Conservation (phyloP, 2,113 vertebrate species). For the Dolichallabes microphthalmus region DNA sequence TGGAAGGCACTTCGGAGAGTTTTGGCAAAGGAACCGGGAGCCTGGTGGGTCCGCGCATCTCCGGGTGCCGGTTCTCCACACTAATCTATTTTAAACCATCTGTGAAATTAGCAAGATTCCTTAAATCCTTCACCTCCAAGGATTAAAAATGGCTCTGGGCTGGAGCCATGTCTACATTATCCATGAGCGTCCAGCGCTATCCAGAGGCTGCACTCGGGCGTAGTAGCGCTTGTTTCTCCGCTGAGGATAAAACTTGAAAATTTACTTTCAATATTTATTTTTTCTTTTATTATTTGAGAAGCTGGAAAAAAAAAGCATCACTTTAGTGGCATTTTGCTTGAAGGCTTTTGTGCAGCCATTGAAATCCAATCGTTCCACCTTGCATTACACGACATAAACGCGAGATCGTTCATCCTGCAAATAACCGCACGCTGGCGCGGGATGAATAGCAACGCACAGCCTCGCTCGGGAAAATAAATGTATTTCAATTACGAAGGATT, state of each 20-base stretch:
- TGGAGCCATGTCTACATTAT: constrained; percentile 64
- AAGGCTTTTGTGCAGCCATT: constrained; percentile 36
- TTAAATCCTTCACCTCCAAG: constrained; percentile 83
- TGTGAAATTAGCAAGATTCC: constrained; percentile 85
- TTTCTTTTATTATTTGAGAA: constrained; percentile 8
- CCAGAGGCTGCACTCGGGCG: constrained; percentile 51
- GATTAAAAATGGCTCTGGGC: constrained; percentile 77
- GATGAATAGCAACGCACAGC: constrained; percentile 45
- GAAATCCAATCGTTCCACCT: constrained; percentile 35
- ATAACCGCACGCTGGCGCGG: constrained; percentile 32
- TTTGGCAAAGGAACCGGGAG: constrained; percentile 79
- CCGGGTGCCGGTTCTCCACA: constrained; percentile 76
- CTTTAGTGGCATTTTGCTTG: constrained; percentile 27
- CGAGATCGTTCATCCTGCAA: constrained; percentile 43
- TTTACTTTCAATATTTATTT: background rate
- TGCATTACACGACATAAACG: constrained; percentile 41
- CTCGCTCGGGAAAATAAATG: constrained; percentile 35
- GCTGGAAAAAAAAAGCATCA: background rate
- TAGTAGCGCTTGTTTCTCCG: constrained; percentile 49
- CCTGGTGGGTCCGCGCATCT: constrained; percentile 79
- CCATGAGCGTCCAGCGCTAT: constrained; percentile 59
- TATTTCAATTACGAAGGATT: constrained; percentile 42
- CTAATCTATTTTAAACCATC: constrained; percentile 87
- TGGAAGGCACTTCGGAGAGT: constrained; percentile 76
- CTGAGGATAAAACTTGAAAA: constrained; percentile 22